These are phyloP conservation scores for Steinernema carpocapsae DNA, from an alignment of 2,888 invertebrate genomes.

Conservation along the genomic window DNA sequence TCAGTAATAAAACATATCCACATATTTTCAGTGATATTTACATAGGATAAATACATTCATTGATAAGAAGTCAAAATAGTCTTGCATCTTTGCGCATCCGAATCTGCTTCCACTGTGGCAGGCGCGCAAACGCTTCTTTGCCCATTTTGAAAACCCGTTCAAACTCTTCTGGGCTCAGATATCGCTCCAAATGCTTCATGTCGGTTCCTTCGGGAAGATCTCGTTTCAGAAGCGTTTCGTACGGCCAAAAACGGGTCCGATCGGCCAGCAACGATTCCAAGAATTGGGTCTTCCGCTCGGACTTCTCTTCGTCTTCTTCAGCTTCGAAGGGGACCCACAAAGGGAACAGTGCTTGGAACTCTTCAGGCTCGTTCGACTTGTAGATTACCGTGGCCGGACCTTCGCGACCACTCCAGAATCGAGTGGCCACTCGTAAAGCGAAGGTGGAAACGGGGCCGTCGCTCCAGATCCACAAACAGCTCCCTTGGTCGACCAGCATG, in stretches of 20 bases:
- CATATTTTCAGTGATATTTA: slow-evolving; percentile 24
- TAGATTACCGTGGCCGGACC: slow-evolving; percentile 50
- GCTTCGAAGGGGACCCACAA: slow-evolving; percentile 44
- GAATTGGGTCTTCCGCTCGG: background rate
- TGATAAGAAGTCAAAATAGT: slow-evolving; percentile 41
- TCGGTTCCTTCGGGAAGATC: slow-evolving; percentile 58
- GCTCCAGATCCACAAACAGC: slow-evolving; percentile 59
- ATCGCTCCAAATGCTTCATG: slow-evolving; percentile 52
- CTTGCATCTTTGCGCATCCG: slow-evolving; percentile 47
- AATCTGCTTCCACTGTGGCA: slow-evolving; percentile 60
- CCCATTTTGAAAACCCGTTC: slow-evolving; percentile 50
- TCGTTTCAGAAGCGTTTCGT: slow-evolving; percentile 51
- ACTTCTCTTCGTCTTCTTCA: slow-evolving; percentile 26
- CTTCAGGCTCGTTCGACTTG: slow-evolving; percentile 54
- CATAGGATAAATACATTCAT: background rate
- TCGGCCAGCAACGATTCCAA: slow-evolving; percentile 49
- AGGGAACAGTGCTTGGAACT: slow-evolving; percentile 59
- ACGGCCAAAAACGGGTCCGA: slow-evolving; percentile 47
- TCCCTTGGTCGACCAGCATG: slow-evolving; percentile 56
- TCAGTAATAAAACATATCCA: background rate
- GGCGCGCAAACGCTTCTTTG: slow-evolving; percentile 47
- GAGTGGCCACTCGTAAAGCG: slow-evolving; percentile 51
- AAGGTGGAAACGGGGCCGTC: slow-evolving; percentile 49
- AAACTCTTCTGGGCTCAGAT: slow-evolving; percentile 57
- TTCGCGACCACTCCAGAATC: slow-evolving; percentile 46